phyloP scores from a whole-genome alignment of 2,113 vertebrate genomes.

The Pelvicachromis taeniatus region DNA sequence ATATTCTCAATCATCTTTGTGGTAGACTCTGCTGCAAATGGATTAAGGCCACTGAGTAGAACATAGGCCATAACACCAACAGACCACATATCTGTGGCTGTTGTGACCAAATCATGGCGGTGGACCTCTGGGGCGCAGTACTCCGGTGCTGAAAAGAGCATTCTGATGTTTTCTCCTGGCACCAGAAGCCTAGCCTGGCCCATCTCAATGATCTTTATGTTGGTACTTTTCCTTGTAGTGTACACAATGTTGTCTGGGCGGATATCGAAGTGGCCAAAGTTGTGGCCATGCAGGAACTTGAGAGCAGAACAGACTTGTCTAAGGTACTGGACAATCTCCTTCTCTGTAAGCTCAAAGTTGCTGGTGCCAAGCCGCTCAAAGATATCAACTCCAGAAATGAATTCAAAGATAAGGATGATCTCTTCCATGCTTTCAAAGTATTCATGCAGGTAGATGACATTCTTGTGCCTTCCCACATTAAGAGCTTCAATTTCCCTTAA shows the following conservation, averaged over 20 bases:
- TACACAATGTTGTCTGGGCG: slow-evolving; percentile 96
- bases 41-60: slow-evolving; percentile 93
- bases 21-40: slow-evolving; percentile 91
- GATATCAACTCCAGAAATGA: slow-evolving; percentile 94
- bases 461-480: slow-evolving; percentile 86
- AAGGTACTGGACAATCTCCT: slow-evolving; percentile 89
- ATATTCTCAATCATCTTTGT: slow-evolving; percentile 94
- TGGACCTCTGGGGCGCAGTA: slow-evolving; percentile 95
- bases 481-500: slow-evolving; percentile 96
- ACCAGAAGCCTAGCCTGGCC: slow-evolving; percentile 89
- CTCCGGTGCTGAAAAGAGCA: slow-evolving; percentile 90
- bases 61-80: slow-evolving; percentile 91
- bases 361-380: slow-evolving; percentile 90
- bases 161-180: slow-evolving; percentile 93
- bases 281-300: slow-evolving; percentile 86
- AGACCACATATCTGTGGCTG: slow-evolving; percentile 98
- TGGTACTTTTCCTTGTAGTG: slow-evolving; percentile 84
- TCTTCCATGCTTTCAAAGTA: slow-evolving; percentile 98
- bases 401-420: slow-evolving; percentile 94
- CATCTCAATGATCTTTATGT: slow-evolving; percentile 93
- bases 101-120: slow-evolving; percentile 87
- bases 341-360: slow-evolving; percentile 92
- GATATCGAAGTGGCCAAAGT: slow-evolving; percentile 92
- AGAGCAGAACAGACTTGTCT: slow-evolving; percentile 89
- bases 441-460: slow-evolving; percentile 89